Base-by-base conservation (phyloP, 2,888 invertebrate genomes). In the Halictus quadricinctus region DNA sequence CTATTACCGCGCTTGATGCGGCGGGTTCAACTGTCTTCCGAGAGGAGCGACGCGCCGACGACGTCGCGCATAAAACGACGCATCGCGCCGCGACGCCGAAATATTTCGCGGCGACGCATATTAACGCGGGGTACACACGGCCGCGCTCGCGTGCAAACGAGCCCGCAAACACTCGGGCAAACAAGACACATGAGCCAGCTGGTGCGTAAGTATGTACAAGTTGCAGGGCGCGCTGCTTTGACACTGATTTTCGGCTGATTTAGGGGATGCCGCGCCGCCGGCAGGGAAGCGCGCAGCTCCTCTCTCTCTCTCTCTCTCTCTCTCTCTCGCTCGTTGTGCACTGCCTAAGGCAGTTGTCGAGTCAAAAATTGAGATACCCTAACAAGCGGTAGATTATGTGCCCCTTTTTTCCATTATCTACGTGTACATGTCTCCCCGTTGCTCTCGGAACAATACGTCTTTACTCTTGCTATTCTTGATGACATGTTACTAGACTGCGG, bases 101-200 rank as follows among this genome's bases (percentile, higher is more conserved):
- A 76, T 81, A 70, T 76, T 58, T 50, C 50, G 46, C 25, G 54
- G 41, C 18, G 12, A 36, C 54, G 69, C 41, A 64, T 81, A 81
- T 81, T 76, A 76, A 58, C 76, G 75, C 12, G 25, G 12, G 12
- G 48, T 46, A 54, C 81, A 82, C 64, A 46, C 46, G 60, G 54
- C 54, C 46, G 8, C 8, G n/a, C 78, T 15, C 5, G 36, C 46
- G 46, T 75, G 76, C 73, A 79, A 82, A 82, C 82, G 82, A 79
- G 69, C 60, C 79, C 82, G 70, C 79, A 70, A 77, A 72, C 72
- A 72, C 48, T 41, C 15, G 54, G 48, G 43, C 77, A 66, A 79
- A 79, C 82, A 82, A 82, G 77, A 75, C 58, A 76, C 76, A 73
- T 54, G 73, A 74, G 82, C 74, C 79, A 78, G 25, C 73, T 21